Percentiles rank a stretch among this genome's conserved stretches.
Evolutionary conservation across 2,888 invertebrate species (phyloP).

Genomic region (Adineta ricciae): DNA sequence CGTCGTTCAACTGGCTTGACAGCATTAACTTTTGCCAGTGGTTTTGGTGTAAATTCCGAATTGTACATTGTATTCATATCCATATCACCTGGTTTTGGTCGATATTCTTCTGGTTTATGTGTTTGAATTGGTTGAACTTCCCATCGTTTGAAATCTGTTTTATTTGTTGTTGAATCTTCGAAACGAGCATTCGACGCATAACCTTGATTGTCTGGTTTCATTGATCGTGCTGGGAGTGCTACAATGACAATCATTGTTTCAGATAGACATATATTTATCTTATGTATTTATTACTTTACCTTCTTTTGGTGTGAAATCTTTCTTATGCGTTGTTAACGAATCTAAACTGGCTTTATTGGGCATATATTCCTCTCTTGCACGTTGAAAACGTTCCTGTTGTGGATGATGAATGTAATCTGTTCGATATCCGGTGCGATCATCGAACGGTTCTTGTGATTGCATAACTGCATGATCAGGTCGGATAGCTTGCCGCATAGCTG

Average conservation of each 20-base stretch:
- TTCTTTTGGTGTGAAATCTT: conserved; percentile 36
- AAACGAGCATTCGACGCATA: conserved; percentile 46
- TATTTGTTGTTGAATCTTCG: conserved; percentile 45
- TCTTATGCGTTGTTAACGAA: conserved; percentile 37
- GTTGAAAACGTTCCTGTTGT: conserved; percentile 39
- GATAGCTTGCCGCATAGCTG: conserved; percentile 40
- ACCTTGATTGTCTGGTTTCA: conserved; percentile 43
- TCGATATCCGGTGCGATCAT: conserved; percentile 44
- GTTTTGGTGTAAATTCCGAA: conserved; percentile 37
- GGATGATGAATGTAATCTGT: conserved; percentile 45
- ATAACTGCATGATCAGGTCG: conserved; percentile 42
- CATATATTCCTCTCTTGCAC: conserved; percentile 40
- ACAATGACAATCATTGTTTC: background rate
- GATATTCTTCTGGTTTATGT: conserved; percentile 42
- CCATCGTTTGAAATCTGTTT: conserved; percentile 41
- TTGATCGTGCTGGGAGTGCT: conserved; percentile 37
- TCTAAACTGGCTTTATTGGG: conserved; percentile 43
- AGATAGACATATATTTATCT: no score
- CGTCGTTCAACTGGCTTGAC: conserved; percentile 38
- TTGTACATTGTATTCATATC: conserved; percentile 33
- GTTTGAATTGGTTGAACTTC: conserved; percentile 39
- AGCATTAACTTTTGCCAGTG: conserved; percentile 39
- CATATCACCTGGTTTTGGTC: conserved; percentile 44
- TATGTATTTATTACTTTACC: no score
- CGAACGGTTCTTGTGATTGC: conserved; percentile 45